A percentile compares a stretch with the other conserved stretches of the same genome.
These are phyloP conservation scores for Coelopa frigida DNA, from an alignment of 1,140 invertebrate species.

Conservation along the genomic window DNA sequence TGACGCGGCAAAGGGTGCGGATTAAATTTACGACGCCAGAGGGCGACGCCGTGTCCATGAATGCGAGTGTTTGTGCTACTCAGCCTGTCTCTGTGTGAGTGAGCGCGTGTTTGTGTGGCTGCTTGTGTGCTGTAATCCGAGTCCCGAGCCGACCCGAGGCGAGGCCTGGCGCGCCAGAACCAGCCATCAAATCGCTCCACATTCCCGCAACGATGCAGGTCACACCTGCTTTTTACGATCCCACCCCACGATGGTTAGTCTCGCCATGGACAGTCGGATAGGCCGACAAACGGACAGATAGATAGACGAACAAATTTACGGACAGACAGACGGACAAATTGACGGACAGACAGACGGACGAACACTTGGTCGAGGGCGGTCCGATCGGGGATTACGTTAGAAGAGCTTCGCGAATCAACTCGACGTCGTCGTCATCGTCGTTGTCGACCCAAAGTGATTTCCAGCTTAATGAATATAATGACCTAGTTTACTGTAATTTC, in stretches of 20 bases:
- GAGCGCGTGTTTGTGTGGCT: neutral
- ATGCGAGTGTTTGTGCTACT: neutral
- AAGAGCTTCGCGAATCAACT: too few species aligned
- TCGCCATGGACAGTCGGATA: too few species aligned
- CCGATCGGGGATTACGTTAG: too few species aligned
- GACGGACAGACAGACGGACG: neutral
- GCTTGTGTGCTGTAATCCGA: neutral
- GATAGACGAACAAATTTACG: neutral
- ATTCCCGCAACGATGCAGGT: conserved; percentile 7
- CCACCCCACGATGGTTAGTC: too few species aligned
- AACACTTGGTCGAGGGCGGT: neutral
- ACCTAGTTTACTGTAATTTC: too few species aligned
- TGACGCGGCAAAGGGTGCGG: neutral
- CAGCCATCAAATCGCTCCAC: conserved; percentile 9
- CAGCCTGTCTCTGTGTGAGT: neutral
- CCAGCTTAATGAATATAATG: too few species aligned
- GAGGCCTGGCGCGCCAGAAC: neutral
- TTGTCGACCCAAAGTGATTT: too few species aligned
- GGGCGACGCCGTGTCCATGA: neutral
- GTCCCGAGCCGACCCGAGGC: conserved; percentile 1
- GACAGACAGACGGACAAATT: neutral
- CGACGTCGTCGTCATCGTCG: too few species aligned
- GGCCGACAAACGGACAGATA: neutral
- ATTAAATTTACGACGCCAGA: neutral
- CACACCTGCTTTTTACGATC: conserved; percentile 12